phyloP scores from a whole-genome alignment of 2,888 invertebrate genomes.

The Eupithecia insigniata region DNA sequence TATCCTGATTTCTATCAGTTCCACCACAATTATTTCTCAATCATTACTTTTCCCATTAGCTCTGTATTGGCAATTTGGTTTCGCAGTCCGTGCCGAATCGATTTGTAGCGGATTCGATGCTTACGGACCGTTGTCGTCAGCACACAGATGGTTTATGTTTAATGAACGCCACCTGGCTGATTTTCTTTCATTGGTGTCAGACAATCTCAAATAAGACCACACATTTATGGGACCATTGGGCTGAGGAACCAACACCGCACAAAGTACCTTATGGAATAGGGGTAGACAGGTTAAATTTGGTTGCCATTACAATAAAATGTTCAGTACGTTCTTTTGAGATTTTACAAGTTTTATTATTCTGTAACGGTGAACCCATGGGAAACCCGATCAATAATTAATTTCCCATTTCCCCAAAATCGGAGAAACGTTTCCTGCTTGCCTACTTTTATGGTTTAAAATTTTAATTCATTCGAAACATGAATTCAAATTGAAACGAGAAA shows the following conservation, averaged over 20 bases:
- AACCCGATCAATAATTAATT: no score
- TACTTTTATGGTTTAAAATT: not conserved
- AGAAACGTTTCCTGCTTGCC: not conserved
- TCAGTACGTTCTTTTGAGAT: no score
- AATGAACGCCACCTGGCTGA: conserved; percentile 7
- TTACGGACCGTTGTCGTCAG: conserved; percentile 2
- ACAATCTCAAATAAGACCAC: not conserved
- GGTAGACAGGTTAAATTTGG: no score
- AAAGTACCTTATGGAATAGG: no score
- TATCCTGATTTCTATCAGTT: not conserved
- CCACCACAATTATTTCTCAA: not conserved
- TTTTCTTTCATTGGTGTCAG: not conserved
- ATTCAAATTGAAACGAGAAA: conserved; percentile 49
- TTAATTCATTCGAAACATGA: conserved; percentile 10
- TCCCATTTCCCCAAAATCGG: not conserved
- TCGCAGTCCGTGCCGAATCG: conserved; percentile 9
- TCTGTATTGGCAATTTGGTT: conserved; percentile 14
- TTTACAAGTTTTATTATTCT: no score
- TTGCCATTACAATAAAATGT: no score
- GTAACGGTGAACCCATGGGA: no score
- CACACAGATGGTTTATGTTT: conserved; percentile 13
- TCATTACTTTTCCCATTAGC: not conserved
- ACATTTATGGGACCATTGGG: not conserved
- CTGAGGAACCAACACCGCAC: not conserved
- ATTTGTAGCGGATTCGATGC: conserved; percentile 13